Evolutionary conservation across 2,113 vertebrate species (phyloP), one percentile per base, ranked within the genome.

Genomic region (Serinus canaria): DNA sequence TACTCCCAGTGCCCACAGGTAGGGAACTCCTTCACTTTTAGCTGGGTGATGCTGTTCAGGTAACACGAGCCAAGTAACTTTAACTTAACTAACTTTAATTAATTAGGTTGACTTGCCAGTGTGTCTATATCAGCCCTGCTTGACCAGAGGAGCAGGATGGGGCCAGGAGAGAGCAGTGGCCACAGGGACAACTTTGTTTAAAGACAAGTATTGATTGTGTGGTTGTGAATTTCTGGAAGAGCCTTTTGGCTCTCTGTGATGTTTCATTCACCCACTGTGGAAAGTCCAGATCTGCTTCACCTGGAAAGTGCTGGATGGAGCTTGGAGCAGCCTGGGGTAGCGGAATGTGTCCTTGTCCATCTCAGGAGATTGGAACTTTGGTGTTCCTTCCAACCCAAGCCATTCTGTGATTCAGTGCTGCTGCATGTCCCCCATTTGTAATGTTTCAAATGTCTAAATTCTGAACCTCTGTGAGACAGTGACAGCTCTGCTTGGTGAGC

Each of bases 51-150:
- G 33, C 15, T 27, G 23, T n/a, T 7, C 20, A 2, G 39, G 39
- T 77, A 47, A 44, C n/a, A 22, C 3, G 21, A 47, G 15, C 15
- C 5, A 9, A 19, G 20, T 20, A n/a, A 55, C 11, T 1, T 63
- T 52, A 73, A 47, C 9, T 68, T 25, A 39, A 30, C 9, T 27
- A 13, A 44, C 20, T 74, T 35, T 6, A 28, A 8, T 30, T 63
- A 30, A 30, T 20, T 81, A 13, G 25, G 0, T 19, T 47, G 4
- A 10, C 22, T 74, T 16, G 11, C 14, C 16, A 10, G 9, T 11
- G 18, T 47, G 60, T 39, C 31, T 18, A 0, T 43, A 5, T 52
- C 1, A 0, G n/a, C 25, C 8, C 28, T 30, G 11, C 35, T 68
- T 83, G 80, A 11, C 49, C 43, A 9, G 73, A 27, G 50, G 30